Evolutionary conservation across 1,140 invertebrate species (phyloP), one percentile per base, ranked within the genome.

Genomic region (Idris sp.): DNA sequence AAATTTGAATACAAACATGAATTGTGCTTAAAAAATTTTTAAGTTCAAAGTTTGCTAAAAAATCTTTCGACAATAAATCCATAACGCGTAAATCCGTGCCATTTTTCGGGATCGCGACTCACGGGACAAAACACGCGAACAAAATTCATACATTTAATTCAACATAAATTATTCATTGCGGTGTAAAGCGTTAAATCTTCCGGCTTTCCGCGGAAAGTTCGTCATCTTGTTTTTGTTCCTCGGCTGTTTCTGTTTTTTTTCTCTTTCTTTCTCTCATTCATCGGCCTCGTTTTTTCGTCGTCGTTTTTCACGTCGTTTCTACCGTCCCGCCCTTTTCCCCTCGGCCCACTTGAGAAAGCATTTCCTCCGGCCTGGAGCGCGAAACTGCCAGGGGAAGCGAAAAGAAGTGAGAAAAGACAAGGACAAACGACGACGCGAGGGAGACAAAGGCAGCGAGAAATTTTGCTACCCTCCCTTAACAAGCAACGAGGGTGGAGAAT

Each of bases 401-500:
- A 68, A 76, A 75, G 74, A 64, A 74, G 65, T 61, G 62, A 51
- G 62, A 75, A 40, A 61, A 56, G 67, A 76, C 48, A 62, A 58
- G 65, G 73, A 74, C 61, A 64, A 9, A 53, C 58, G 78, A 72
- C 41, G 54, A 72, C n/a, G 71, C 74, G 78, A 79, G 77, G 76
- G 79, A 78, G 77, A 76, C 73, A n/a, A n/a, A n/a, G 58, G 13
- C 40, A 61, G 58, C 44, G 41, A 22, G 58, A 78, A 78, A 73
- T 76, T 68, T 71, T 69, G 69, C 77, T 78, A 72, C 74, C 83
- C 82, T 84, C 80, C 81, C 83, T 82, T 87, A 86, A 85, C 86
- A 86, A 86, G 84, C 82, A 85, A 82, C 85, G 85, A 87, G 86
- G 85, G 84, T 86, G 83, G 85, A 87, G 85, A 87, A 87, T 86